Conservation (phyloP, 2,888 invertebrate species). For the Isotomurus palustris region DNA sequence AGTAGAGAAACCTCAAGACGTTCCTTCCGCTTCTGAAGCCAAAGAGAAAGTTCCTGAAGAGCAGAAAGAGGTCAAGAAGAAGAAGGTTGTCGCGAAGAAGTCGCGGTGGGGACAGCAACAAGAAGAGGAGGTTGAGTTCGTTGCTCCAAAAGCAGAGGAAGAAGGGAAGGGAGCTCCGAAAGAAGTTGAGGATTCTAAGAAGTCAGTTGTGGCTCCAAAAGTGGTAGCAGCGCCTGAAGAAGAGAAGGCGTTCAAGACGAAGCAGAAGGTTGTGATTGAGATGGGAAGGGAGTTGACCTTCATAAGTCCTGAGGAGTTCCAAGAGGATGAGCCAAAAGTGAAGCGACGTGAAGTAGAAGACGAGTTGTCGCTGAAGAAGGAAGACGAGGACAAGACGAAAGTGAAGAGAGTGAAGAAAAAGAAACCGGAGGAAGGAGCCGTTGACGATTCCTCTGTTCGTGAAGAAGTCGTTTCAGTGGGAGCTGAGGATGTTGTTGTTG, state of each 20-base stretch:
- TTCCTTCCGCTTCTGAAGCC: too few species aligned
- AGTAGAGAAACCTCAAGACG: neutral
- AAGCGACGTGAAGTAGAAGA: slow-evolving; percentile 50
- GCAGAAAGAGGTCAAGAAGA: neutral
- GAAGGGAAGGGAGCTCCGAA: neutral
- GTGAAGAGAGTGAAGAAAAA: too few species aligned
- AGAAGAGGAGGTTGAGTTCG: neutral
- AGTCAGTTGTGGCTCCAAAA: neutral
- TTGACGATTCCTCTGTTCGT: too few species aligned
- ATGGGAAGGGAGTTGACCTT: neutral
- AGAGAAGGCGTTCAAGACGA: neutral
- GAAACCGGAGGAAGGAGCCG: too few species aligned
- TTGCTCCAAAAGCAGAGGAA: neutral
- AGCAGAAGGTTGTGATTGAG: neutral
- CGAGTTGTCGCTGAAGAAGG: too few species aligned
- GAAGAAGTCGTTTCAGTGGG: too few species aligned
- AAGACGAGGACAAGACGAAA: too few species aligned
- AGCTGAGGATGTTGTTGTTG: too few species aligned
- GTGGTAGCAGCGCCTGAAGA: neutral
- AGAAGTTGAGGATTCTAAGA: neutral
- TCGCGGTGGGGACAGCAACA: neutral
- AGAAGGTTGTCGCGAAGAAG: neutral
- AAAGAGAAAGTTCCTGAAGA: too few species aligned
- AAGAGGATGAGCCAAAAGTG: neutral
- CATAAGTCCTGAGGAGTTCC: neutral